Conservation (phyloP, 2,113 vertebrate species). For the Petromus typicus region DNA sequence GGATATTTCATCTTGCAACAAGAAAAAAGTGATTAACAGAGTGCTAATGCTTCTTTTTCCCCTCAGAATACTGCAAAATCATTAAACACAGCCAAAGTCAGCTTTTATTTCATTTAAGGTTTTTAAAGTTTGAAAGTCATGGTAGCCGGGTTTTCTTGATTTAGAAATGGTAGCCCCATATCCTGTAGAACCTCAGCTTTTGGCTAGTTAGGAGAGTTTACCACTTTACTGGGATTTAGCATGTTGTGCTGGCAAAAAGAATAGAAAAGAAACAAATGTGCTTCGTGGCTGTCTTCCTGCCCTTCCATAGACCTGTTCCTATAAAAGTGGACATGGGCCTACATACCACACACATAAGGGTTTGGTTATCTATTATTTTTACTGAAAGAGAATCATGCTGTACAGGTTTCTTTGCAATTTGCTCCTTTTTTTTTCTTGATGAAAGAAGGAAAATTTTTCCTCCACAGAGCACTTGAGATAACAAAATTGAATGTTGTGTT, state of each 20-base stretch:
- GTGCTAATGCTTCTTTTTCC: neutral
- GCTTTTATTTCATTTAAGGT: neutral
- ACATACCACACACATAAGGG: neutral
- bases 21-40: no score
- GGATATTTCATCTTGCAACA: no score
- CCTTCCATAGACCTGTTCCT: neutral
- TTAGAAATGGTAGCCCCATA: neutral
- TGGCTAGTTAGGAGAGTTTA: neutral
- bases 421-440: neutral
- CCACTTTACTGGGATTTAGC: neutral
- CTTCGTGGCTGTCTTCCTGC: neutral
- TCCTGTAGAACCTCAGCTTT: neutral
- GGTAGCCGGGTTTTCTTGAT: neutral
- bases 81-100: neutral
- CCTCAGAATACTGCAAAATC: neutral
- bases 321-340: neutral
- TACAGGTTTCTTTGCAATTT: neutral
- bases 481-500: conserved; percentile 31
- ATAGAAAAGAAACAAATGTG: neutral
- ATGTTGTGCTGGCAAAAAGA: neutral
- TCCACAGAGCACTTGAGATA: neutral
- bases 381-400: neutral
- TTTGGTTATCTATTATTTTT: neutral
- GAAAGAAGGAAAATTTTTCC: neutral
- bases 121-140: conserved; percentile 19